A percentile compares a stretch with the other conserved stretches of the same genome.
Evolutionary conservation across 35 echinoderm and acorn worm species (phyloP).

Genomic region (Hemicentrotus pulcherrimus): DNA sequence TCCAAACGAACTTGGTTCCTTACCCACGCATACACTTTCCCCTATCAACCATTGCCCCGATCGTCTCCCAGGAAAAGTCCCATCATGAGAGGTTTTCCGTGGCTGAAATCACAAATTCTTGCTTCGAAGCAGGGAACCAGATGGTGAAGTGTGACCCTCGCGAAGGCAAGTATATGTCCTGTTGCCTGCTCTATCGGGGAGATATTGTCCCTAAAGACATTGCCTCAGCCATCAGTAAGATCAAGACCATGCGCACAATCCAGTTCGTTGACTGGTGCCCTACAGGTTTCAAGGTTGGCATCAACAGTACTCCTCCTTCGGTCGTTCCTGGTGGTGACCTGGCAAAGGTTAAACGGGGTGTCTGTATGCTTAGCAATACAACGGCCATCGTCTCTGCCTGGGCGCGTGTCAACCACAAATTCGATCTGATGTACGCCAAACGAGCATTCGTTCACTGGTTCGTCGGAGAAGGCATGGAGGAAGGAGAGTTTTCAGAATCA

Average conservation of each 20-base stretch:
- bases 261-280: conserved; percentile 15
- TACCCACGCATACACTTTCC: conserved; percentile 71
- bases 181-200: neutral
- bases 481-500: neutral
- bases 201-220: neutral
- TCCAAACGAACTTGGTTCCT: conserved; percentile 79
- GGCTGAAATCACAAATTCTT: neutral
- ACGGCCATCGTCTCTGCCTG: neutral
- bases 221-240: neutral
- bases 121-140: neutral
- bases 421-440: neutral
- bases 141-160: neutral
- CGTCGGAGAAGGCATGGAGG: neutral
- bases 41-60: neutral
- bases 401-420: neutral
- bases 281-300: neutral
- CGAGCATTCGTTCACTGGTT: neutral
- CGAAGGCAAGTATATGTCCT: neutral
- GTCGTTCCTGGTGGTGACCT: neutral
- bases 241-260: neutral
- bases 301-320: neutral
- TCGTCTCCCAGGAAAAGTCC: neutral
- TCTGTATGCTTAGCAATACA: neutral
- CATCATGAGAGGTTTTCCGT: neutral
- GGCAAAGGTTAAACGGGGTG: neutral